Base-by-base conservation (phyloP, 2,888 invertebrate genomes). In the Rhamnusium bicolor region DNA sequence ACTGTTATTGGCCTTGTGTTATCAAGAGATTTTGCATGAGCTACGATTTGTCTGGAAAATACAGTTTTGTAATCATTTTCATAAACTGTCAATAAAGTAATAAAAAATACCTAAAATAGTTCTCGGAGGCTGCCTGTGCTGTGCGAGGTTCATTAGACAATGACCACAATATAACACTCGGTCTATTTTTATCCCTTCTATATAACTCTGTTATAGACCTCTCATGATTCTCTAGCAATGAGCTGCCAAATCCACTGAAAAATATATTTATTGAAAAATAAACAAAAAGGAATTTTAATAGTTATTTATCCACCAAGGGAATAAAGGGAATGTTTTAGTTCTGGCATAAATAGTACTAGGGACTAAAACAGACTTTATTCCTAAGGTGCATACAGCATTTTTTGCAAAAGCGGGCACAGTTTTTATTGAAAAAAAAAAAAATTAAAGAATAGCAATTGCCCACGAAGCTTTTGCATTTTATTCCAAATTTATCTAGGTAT, bases 91-190 rank as follows among this genome's bases (percentile, higher is more conserved):
- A n/a, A 40, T 40, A n/a, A n/a, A n/a, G 18, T 53, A 46, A 27
- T 14, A 10, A 29, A 62, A 53, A 2, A 3, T 89, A 95, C 94
- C 90, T 92, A 87, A 96, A 98, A 88, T 98, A 98, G 29, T 90
- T 89, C 71, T 93, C 94, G 1, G 98, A 93, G 68, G 91, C 90
- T n/a, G 89, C 84, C 68, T 92, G 89, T 72, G 91, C 89, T 0
- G 95, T 94, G 75, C 94, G 90, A 0, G 98, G 98, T 86, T 99
- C 98, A 89, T 99, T 99, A 19, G 98, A 94, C 71, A 98, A 92
- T 3, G 98, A 98, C 99, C 99, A 99, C 92, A 97, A 95, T 72
- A 98, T 92, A 14, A 98, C 98, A 72, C 96, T 95, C 0, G 98
- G 97, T 83, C 97, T 93, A 89, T 99, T 98, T 87, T 97, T 97